Conservation (phyloP, 2,113 vertebrate species). For the Climacteris rufus region DNA sequence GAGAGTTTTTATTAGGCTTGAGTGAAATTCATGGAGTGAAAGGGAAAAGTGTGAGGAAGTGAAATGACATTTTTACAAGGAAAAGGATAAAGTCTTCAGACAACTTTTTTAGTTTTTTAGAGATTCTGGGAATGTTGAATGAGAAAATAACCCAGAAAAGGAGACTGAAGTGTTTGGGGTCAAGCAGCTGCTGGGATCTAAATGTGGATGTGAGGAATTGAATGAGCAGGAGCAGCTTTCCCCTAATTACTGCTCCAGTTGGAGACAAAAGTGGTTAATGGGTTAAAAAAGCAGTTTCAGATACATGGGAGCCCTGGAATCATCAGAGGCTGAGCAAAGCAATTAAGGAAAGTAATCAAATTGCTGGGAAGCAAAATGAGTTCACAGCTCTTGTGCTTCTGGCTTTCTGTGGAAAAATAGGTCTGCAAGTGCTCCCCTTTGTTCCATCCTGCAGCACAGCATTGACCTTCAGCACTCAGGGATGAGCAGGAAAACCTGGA, state of each 20-base stretch:
- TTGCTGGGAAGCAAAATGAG: slow-evolving; percentile 44
- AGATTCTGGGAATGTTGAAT: not conserved
- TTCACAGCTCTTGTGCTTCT: slow-evolving; percentile 14
- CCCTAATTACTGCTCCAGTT: not conserved
- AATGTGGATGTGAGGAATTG: not conserved
- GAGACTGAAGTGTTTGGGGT: not conserved
- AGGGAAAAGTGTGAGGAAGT: not conserved
- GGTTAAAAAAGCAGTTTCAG: not conserved
- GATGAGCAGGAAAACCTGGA: not conserved
- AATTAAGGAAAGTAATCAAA: slow-evolving; percentile 57
- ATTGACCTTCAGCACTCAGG: not conserved
- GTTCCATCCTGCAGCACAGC: not conserved
- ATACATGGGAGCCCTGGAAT: not conserved
- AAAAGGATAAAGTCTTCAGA: not conserved
- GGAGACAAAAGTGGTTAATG: not conserved
- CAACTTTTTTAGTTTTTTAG: not conserved
- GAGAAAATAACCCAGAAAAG: not conserved
- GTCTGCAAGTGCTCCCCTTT: not conserved
- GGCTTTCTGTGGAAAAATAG: slow-evolving; percentile 7
- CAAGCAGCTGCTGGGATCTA: not conserved
- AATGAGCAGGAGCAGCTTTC: not conserved
- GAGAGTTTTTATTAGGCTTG: not conserved
- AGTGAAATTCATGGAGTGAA: not conserved
- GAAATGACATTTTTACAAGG: not conserved
- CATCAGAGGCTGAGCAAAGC: slow-evolving; percentile 19